A percentile compares a stretch with the other conserved stretches of the same genome.
Conservation (phyloP, 2,797 vertebrate genomes). For the Thripadectes ignobilis region DNA sequence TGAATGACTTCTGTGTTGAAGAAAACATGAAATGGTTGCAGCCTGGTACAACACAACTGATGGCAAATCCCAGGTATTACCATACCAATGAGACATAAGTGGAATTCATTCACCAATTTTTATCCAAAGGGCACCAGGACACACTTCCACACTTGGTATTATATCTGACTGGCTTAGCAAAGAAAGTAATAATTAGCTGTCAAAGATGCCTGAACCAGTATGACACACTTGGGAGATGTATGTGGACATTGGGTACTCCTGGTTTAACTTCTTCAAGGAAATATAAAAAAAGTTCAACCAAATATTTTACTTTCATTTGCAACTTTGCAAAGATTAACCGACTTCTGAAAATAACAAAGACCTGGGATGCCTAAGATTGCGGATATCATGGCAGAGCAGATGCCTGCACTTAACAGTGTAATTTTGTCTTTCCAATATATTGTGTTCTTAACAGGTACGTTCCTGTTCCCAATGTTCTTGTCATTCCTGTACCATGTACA, state of each 20-base stretch:
- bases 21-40: neutral
- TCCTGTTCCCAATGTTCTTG: neutral
- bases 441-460: rapidly evolving
- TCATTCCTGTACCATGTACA: neutral
- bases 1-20: neutral
- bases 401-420: neutral
- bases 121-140: neutral
- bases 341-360: neutral
- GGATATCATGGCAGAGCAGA: neutral
- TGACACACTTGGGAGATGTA: neutral
- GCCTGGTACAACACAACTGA: neutral
- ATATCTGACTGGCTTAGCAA: neutral
- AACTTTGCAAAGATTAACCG: neutral
- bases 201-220: neutral
- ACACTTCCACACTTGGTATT: neutral
- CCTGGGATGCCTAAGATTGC: neutral
- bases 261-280: neutral
- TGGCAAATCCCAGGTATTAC: neutral
- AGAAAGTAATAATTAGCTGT: neutral
- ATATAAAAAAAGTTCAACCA: neutral
- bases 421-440: neutral
- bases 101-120: neutral
- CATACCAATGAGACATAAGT: neutral
- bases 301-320: neutral
- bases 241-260: neutral